Percentiles rank a stretch among this genome's conserved stretches.
These are phyloP conservation scores for Mesembrinibis cayennensis DNA, from an alignment of 2,113 vertebrate genomes.

Conservation along the genomic window DNA sequence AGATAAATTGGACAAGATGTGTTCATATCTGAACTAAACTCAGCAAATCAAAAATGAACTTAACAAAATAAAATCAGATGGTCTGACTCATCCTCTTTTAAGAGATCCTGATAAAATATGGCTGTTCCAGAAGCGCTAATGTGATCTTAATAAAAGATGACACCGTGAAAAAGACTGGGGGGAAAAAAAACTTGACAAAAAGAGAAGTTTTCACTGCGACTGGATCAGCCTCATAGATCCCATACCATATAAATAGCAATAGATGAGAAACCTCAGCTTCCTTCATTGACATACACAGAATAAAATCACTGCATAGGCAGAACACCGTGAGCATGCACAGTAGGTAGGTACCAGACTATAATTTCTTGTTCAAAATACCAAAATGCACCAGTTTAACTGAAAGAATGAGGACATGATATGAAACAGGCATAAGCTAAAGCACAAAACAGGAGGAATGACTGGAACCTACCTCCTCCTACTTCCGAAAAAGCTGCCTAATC, in stretches of 20 bases:
- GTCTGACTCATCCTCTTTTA: conserved; percentile 32
- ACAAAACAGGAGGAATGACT: conserved; percentile 21
- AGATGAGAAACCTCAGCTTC: neutral
- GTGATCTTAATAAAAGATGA: conserved; percentile 45
- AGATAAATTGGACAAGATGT: conserved; percentile 41
- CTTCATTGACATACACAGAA: conserved; percentile 26
- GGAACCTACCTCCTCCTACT: conserved; percentile 11
- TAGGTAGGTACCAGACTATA: neutral
- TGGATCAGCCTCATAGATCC: neutral
- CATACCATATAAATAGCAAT: conserved; percentile 5
- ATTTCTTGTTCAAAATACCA: conserved; percentile 39
- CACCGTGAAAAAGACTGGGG: neutral
- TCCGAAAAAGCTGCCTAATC: conserved; percentile 4
- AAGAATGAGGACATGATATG: conserved; percentile 20
- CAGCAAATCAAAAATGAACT: conserved; percentile 28
- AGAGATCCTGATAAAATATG: conserved; percentile 10
- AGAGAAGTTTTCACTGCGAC: neutral
- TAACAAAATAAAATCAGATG: conserved; percentile 52
- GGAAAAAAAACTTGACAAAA: neutral
- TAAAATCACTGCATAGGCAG: neutral
- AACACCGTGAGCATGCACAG: neutral
- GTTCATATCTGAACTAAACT: conserved; percentile 20
- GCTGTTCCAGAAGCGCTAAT: conserved; percentile 6
- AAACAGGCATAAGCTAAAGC: conserved; percentile 40
- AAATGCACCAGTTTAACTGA: neutral